Conservation (phyloP, 1,140 invertebrate genomes). For the Cotesia chilonis region DNA sequence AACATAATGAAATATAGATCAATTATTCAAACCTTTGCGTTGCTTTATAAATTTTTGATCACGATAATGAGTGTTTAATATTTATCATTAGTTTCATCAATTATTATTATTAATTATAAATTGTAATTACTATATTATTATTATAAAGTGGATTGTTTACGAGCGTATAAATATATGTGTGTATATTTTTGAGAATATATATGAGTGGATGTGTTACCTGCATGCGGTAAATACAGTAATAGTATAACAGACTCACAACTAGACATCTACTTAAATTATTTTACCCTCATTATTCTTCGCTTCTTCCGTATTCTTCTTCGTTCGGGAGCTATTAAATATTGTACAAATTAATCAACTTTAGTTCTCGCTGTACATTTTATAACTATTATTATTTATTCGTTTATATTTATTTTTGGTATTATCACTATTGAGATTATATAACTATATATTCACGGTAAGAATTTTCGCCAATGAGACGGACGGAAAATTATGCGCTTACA, state of each 20-base stretch:
- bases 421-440: not conserved
- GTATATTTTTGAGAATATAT: too few species aligned
- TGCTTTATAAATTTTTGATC: too few species aligned
- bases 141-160: not conserved
- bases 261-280: too few species aligned
- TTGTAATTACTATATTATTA: not conserved
- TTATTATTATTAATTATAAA: too few species aligned
- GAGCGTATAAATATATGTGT: not conserved
- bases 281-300: too few species aligned
- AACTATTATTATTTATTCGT: too few species aligned
- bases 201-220: not conserved
- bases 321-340: slow-evolving; percentile 48
- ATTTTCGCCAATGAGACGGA: slow-evolving; percentile 23
- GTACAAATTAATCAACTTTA: slow-evolving; percentile 55
- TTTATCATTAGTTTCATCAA: too few species aligned
- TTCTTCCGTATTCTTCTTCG: not conserved
- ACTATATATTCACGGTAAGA: slow-evolving; percentile 3
- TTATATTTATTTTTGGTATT: too few species aligned
- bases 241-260: not conserved
- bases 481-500: slow-evolving; percentile 54
- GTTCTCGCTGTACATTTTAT: slow-evolving; percentile 8
- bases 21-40: too few species aligned
- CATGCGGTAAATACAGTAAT: not conserved
- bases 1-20: too few species aligned
- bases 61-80: too few species aligned